These are phyloP conservation scores for Neosalanx taihuensis DNA, from an alignment of 2,797 vertebrate species.

Conservation along the genomic window DNA sequence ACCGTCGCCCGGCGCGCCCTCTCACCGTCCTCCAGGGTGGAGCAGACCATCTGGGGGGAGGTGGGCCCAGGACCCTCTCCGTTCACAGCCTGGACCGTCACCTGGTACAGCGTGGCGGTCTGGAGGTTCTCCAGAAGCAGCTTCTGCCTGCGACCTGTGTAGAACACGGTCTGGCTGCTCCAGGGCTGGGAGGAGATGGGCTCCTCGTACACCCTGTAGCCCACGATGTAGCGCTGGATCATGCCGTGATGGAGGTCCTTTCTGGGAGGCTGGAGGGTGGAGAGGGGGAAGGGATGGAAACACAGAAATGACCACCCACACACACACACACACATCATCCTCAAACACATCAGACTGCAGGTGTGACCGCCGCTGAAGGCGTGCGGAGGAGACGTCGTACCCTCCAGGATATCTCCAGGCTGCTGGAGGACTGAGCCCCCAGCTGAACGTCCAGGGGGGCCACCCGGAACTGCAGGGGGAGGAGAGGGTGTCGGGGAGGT, in stretches of 20 bases:
- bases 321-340: not conserved
- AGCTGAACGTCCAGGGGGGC: slow-evolving; percentile 57
- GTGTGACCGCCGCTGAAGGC: not conserved
- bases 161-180: not conserved
- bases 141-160: not conserved
- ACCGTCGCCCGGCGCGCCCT: not conserved
- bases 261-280: not conserved
- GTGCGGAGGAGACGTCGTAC: slow-evolving; percentile 31
- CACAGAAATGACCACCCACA: not conserved
- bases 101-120: not conserved
- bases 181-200: not conserved
- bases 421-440: slow-evolving; percentile 41
- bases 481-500: not conserved
- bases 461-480: slow-evolving; percentile 56
- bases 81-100: not conserved
- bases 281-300: not conserved
- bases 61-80: not conserved
- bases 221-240: not conserved
- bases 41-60: not conserved
- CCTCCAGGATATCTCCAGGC: slow-evolving; percentile 62
- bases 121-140: not conserved
- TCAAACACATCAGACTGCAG: too few species aligned
- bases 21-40: slow-evolving; percentile 10
- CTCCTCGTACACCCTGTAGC: not conserved
- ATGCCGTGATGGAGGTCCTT: not conserved